Base-by-base conservation (phyloP, 2,797 vertebrate genomes). In the Sciurus carolinensis region DNA sequence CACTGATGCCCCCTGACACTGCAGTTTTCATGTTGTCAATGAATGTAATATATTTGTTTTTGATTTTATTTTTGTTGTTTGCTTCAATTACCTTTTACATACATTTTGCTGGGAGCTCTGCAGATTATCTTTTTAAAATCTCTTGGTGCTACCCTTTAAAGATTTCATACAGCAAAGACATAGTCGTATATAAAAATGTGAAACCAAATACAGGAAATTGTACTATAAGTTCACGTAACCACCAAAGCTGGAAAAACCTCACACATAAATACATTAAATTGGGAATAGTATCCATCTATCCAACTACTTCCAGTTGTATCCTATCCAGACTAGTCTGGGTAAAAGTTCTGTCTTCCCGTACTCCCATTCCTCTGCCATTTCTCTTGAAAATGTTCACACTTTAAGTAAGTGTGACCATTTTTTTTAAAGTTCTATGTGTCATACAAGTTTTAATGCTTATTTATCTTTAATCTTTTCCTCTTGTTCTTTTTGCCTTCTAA, bases 201-300 rank as follows among this genome's bases (percentile, higher is more conserved):
- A 97, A 93, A 90, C 64, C 22, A 96, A 88, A 87, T 88, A 82
- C 14, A 90, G 66, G 80, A 96, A 95, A 64, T 81, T 89, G 22
- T 91, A 73, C 71, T 76, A 5, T 90, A 94, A 95, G 89, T 95
- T 90, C 85, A 90, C 75, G 87, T 83, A 95, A 91, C 39, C 6
- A 20, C 62, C 59, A 95, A 82, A 82, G 24, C 89, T 93, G 71
- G 59, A 87, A 95, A 77, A 96, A 95, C 82, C 76, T 82, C n/a
- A 95, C 36, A 3, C 36, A 36, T 36, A 36, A 36, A 36, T 3
- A 36, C 36, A 36, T 2, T 36, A 36, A 36, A 91, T 57, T 59
- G 54, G 52, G 73, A 91, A 89, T 93, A 82, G 50, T 89, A 87
- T 57, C 80, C 87, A 71, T 93, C 54, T 87, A 24, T 64, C 76